phyloP scores from a whole-genome alignment of 2,888 invertebrate genomes.

The Poecilobothrus nobilitatus region DNA sequence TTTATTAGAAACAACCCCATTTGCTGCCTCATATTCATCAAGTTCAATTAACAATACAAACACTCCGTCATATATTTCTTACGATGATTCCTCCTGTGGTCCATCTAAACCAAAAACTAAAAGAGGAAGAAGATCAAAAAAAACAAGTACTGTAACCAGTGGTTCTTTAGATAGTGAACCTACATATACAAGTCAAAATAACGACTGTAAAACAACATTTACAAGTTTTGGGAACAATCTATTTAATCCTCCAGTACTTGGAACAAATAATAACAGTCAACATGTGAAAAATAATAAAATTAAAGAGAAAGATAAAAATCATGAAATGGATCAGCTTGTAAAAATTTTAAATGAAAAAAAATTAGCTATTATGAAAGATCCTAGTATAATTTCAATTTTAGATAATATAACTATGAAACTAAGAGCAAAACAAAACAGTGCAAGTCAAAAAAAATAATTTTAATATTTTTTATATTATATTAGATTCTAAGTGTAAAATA shows the following conservation, averaged over 20 bases:
- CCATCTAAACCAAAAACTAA: not conserved
- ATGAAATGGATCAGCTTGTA: not conserved
- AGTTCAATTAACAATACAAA: not conserved
- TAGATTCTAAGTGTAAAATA: too few relatives aligned
- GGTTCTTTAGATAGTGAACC: not conserved
- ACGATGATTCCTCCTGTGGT: not conserved
- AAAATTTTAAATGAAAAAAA: constrained; percentile 1
- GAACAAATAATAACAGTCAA: not conserved
- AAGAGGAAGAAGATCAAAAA: not conserved
- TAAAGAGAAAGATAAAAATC: not conserved
- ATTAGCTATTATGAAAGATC: not conserved
- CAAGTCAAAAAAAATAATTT: not conserved
- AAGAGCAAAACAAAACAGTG: not conserved
- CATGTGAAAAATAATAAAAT: not conserved
- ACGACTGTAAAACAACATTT: not conserved
- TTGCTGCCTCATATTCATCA: not conserved
- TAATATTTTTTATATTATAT: too few relatives aligned
- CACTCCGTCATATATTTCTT: not conserved
- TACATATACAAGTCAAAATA: not conserved
- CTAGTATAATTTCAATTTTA: not conserved
- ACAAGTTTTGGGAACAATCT: not conserved
- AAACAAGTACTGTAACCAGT: not conserved
- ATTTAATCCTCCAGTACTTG: not conserved
- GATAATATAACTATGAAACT: not conserved
- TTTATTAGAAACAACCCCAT: not conserved